Percentiles rank a stretch among this genome's conserved stretches.
phyloP scores from a whole-genome alignment of 2,113 vertebrate species.

The Prionailurus viverrinus region DNA sequence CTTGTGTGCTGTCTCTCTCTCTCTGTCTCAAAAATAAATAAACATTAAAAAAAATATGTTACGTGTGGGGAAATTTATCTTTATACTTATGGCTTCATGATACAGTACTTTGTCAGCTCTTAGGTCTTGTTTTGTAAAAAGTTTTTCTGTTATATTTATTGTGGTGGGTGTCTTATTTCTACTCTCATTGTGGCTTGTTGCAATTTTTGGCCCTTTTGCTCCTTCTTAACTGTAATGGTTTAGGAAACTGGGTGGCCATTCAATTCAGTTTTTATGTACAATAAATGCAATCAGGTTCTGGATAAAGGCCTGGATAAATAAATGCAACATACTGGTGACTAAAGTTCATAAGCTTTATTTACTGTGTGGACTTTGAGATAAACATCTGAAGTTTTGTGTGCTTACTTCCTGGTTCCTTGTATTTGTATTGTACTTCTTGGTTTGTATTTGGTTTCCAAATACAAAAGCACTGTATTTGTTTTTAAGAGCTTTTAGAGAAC shows the following conservation, averaged over 20 bases:
- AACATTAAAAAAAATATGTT: neutral
- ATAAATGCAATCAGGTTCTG: neutral
- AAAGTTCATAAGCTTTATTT: neutral
- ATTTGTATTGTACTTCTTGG: too few species aligned
- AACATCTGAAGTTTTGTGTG: neutral
- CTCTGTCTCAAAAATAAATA: too few species aligned
- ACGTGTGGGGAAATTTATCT: neutral
- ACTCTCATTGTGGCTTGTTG: neutral
- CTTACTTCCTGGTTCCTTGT: neutral
- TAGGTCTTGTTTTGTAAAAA: neutral
- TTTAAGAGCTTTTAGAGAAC: neutral
- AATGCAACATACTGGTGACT: neutral
- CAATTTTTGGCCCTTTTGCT: slow-evolving; percentile 8
- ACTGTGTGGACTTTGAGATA: neutral
- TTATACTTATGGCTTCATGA: neutral
- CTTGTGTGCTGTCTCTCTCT: too few species aligned
- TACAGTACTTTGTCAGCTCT: neutral
- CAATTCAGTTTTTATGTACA: neutral
- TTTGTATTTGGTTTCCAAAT: too few species aligned
- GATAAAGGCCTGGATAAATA: neutral
- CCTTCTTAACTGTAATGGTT: neutral
- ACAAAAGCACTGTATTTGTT: neutral
- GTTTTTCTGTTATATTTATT: neutral
- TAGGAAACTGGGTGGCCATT: neutral
- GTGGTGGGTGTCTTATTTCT: neutral